Evolutionary conservation across 2,797 vertebrate species (phyloP), one percentile per base, ranked within the genome.

Genomic region (Cyclopterus lumpus): DNA sequence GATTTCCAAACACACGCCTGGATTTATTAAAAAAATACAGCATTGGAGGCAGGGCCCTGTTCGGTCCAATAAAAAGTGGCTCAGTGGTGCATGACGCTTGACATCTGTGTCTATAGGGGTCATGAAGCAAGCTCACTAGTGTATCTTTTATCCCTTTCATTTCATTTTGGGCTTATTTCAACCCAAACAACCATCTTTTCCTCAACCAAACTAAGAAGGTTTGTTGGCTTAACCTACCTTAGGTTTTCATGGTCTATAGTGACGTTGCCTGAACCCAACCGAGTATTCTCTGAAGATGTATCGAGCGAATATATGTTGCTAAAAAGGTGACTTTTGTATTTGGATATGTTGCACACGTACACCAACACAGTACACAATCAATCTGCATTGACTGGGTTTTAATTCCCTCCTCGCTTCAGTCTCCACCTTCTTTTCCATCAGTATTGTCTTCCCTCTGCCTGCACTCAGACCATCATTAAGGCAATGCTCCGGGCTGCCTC

Each of bases 401-500:
- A 49, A 71, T 48, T 70, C 34, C 58, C n/a, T 57, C 11, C 10
- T 14, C 20, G 38, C 40, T 48, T 34, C 20, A 59, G 0, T 20
- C 53, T 70, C 42, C 44, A 53, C 6, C 22, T 6, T 58, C 16
- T 66, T 54, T 69, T 74, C 65, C 32, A 44, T 42, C 49, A 22
- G 38, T 61, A 36, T 58, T 66, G 36, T 63, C 62, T 36, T 3
- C 28, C 46, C 8, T 60, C 36, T 65, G 53, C 26, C 8, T 42
- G 42, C 59, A 32, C 67, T 62, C 65, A 32, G n/a, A 64, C 70
- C 69, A 68, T 80, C 83, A 80, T 87, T 82, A 75, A 79, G 76
- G 11, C 24, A 20, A 42, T 22, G 67, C 60, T 75, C 66, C 36
- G 7, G 65, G 71, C 62, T 9, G 49, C 14, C 68, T 44, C 59